Evolutionary conservation across 2,888 invertebrate species (phyloP).

Genomic region (Synanthedon vespiformis): DNA sequence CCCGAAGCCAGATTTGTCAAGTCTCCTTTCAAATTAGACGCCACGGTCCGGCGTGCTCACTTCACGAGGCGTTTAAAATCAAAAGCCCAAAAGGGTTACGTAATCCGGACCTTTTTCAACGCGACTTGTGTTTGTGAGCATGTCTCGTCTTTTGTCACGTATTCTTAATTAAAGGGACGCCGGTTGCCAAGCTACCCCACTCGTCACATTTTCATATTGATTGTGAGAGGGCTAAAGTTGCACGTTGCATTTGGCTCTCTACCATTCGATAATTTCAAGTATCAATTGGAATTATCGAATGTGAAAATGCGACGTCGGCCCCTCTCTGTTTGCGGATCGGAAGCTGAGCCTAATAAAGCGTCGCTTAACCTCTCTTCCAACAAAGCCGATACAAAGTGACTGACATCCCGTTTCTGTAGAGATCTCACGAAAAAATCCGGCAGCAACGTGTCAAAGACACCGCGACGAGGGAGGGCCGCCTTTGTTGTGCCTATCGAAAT

Average conservation of each 20-base stretch:
- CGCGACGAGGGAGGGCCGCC: conserved; percentile 56
- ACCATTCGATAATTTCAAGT: conserved; percentile 17
- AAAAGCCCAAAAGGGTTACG: conserved; percentile 68
- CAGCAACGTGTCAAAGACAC: conserved; percentile 69
- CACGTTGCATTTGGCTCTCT: conserved; percentile 25
- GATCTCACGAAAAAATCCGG: conserved; percentile 62
- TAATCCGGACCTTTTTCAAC: conserved; percentile 67
- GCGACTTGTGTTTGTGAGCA: conserved; percentile 60
- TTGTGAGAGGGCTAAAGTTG: conserved; percentile 41
- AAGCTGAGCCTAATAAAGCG: conserved; percentile 67
- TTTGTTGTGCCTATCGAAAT: conserved; percentile 64
- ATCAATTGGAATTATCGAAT: too few relatives aligned
- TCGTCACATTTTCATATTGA: conserved; percentile 62
- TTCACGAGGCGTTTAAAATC: conserved; percentile 66
- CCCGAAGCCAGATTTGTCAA: conserved; percentile 66
- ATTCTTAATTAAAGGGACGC: conserved; percentile 68
- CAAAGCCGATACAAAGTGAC: conserved; percentile 69
- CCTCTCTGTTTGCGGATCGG: conserved; percentile 62
- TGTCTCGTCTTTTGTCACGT: conserved; percentile 72
- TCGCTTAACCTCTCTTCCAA: conserved; percentile 63
- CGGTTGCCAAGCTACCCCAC: conserved; percentile 53
- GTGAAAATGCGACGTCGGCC: conserved; percentile 10
- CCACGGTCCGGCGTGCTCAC: conserved; percentile 50
- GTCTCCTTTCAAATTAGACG: conserved; percentile 65
- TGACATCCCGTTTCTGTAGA: conserved; percentile 64